Evolutionary conservation across 2,888 invertebrate species (phyloP), one percentile per base, ranked within the genome.

Genomic region (Anorthoa munda): DNA sequence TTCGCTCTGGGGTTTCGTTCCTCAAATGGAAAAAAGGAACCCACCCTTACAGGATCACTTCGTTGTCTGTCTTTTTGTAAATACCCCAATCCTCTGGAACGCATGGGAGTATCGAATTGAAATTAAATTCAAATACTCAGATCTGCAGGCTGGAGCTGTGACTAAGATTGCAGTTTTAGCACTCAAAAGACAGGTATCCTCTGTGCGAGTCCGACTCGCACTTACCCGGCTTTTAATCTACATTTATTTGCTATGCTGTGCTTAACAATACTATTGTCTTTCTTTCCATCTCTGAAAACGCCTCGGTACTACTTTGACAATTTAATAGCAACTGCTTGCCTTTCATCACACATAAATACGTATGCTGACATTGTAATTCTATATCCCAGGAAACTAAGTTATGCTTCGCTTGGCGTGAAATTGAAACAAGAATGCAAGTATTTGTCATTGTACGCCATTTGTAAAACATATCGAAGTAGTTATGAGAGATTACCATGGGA

Each of bases 401-500:
- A 18, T 13, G n/a, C 15, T 21, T 48, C 51, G 51, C 15, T 59
- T 46, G 17, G 18, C 9, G 26, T 26, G 15, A 26, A 64, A 64
- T 46, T 26, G 45, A 65, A 23, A 18, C 46, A 17, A 23, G 18
- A 61, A 46, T 18, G 31, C 13, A 23, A 55, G 21, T 5, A 39
- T 59, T 12, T n/a, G 15, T 26, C 15, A 63, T 66, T 61, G 39
- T 39, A 17, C 58, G 1, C 39, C 39, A 39, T 59, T 39, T 39
- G 13, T 31, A 17, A 26, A 23, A 45, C 23, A 26, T 46, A 17
- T 46, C 17, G 26, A n/a, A 31, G 64, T 46, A 17, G 31, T 39
- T 48, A n/a, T 23, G 68, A 53, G 68, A 69, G 39, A n/a, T 11
- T 23, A 15, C 18, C 67, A n/a, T 69, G 67, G 67, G 68, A 67